A percentile compares a stretch with the other conserved stretches of the same genome.
Evolutionary conservation across 1,140 invertebrate genomes (phyloP).

Genomic region (Drosophila virilis): DNA sequence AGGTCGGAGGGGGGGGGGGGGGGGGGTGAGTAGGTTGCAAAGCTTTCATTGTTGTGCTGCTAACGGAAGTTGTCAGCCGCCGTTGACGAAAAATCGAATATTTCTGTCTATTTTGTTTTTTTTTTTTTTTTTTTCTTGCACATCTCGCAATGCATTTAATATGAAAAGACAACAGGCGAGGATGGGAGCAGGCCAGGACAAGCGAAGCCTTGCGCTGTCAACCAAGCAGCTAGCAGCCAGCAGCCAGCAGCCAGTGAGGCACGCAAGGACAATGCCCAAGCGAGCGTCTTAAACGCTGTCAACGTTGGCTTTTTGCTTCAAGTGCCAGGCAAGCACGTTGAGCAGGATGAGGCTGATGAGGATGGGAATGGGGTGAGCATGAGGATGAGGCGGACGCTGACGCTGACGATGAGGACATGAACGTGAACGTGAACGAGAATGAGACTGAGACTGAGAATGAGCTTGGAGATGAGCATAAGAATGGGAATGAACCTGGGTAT

Average conservation of each 20-base stretch:
- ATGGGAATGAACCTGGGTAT: constrained; percentile 12
- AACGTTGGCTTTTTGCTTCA: constrained; percentile 81
- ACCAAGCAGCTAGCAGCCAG: constrained; percentile 40
- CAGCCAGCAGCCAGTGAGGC: constrained; percentile 16
- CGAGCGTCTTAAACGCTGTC: constrained; percentile 76
- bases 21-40: neutral
- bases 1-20: too few relatives aligned
- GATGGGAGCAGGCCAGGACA: constrained; percentile 49
- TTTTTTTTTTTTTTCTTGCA: constrained; percentile 27
- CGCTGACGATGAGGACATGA: neutral
- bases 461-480: constrained; percentile 17
- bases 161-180: constrained; percentile 78
- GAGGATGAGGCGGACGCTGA: constrained; percentile 8
- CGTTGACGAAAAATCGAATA: constrained; percentile 69
- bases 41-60: constrained; percentile 39
- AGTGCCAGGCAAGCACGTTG: constrained; percentile 58
- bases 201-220: constrained; percentile 66
- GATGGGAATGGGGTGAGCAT: neutral
- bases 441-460: constrained; percentile 8
- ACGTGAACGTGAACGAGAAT: constrained; percentile 1
- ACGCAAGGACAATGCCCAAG: constrained; percentile 76
- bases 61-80: constrained; percentile 68
- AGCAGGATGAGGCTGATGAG: constrained; percentile 6
- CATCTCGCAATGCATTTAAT: constrained; percentile 77
- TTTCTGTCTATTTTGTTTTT: constrained; percentile 23